phyloP scores from a whole-genome alignment of 2,888 invertebrate genomes.

The Drosophila mimetica region DNA sequence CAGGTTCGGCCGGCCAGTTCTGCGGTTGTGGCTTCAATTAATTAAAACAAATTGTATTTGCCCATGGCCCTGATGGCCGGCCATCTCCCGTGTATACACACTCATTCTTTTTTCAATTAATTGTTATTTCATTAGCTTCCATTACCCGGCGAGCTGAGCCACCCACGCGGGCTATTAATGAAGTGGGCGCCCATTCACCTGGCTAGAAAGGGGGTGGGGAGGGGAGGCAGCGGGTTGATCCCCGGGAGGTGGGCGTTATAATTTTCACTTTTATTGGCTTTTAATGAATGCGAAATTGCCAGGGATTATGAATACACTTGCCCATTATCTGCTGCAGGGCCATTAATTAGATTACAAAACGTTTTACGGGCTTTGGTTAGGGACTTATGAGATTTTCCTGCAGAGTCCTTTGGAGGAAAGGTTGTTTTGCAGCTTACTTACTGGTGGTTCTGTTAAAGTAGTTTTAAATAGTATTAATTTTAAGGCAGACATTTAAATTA shows the following conservation, averaged over 20 bases:
- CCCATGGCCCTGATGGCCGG: constrained; percentile 24
- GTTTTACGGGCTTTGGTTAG: constrained; percentile 42
- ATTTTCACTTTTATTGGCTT: constrained; percentile 67
- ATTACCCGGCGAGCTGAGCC: constrained; percentile 56
- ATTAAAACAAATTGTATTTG: constrained; percentile 74
- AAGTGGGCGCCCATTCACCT: constrained; percentile 51
- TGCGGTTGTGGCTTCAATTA: constrained; percentile 68
- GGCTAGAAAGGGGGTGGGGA: constrained; percentile 9
- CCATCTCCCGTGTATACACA: constrained; percentile 11
- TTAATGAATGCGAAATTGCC: constrained; percentile 72
- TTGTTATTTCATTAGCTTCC: constrained; percentile 72
- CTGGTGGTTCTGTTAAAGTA: background rate
- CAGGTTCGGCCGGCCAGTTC: constrained; percentile 46
- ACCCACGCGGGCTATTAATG: constrained; percentile 61
- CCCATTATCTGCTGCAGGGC: constrained; percentile 57
- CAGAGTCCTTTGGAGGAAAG: background rate
- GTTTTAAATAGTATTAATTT: background rate
- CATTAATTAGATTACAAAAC: constrained; percentile 71
- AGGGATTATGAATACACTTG: constrained; percentile 64
- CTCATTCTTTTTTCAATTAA: constrained; percentile 55
- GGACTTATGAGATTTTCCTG: constrained; percentile 2
- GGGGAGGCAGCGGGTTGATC: background rate
- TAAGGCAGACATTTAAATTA: too few relatives aligned
- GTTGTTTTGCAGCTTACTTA: background rate
- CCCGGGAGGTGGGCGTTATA: constrained; percentile 35